Conservation (phyloP, 2,113 vertebrate species). For the Tichodroma muraria region DNA sequence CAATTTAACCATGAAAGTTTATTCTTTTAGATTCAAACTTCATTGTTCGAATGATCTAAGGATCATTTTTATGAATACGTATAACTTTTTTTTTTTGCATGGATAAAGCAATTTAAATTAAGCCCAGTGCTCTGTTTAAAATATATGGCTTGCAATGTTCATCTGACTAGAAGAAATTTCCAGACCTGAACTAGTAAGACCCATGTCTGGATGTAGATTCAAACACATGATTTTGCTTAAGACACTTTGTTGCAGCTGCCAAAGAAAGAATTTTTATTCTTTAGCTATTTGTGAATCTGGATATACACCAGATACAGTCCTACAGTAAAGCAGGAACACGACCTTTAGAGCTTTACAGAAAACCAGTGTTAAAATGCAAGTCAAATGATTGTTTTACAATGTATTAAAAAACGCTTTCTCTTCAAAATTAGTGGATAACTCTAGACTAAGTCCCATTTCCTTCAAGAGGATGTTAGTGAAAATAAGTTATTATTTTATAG, state of each 20-base stretch:
- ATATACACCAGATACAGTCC: slow-evolving; percentile 33
- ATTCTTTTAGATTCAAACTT: not conserved
- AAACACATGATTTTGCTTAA: slow-evolving; percentile 60
- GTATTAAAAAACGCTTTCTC: not conserved
- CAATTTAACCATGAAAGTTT: not conserved
- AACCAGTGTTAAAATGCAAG: not conserved
- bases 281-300: slow-evolving; percentile 49
- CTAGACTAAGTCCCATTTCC: not conserved
- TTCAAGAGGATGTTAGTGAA: not conserved
- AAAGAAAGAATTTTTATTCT: slow-evolving; percentile 46
- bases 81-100: not conserved
- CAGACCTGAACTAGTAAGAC: slow-evolving; percentile 43
- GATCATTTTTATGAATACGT: not conserved
- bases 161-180: slow-evolving; percentile 23
- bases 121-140: slow-evolving; percentile 5
- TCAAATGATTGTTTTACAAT: not conserved
- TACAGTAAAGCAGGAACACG: not conserved
- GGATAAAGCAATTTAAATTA: not conserved
- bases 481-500: not conserved
- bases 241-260: slow-evolving; percentile 53
- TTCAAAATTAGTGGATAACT: not conserved
- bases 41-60: not conserved
- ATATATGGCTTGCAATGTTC: not conserved
- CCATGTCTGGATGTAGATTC: slow-evolving; percentile 36
- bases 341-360: slow-evolving; percentile 37